These are phyloP conservation scores for Hippocampus mohnikei DNA, from an alignment of 2,113 vertebrate species.

Conservation along the genomic window DNA sequence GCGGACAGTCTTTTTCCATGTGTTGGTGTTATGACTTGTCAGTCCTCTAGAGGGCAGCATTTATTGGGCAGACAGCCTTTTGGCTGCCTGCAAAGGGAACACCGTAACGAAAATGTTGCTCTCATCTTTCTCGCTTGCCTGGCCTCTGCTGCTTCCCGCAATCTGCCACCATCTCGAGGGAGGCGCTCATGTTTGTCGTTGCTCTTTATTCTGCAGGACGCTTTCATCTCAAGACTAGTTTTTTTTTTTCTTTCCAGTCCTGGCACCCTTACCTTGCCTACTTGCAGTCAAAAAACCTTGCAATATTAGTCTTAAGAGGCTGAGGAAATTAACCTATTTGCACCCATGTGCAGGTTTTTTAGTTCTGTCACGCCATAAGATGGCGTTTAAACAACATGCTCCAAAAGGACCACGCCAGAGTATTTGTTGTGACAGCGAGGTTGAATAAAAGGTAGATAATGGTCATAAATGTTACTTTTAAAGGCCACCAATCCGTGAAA, in stretches of 20 bases:
- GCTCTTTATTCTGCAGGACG: background rate
- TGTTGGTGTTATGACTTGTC: background rate
- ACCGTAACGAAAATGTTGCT: background rate
- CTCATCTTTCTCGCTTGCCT: background rate
- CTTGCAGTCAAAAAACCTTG: background rate
- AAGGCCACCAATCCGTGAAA: too few relatives aligned
- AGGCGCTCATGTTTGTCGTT: background rate
- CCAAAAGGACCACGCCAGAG: too few relatives aligned
- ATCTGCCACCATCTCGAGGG: background rate
- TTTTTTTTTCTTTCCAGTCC: too few relatives aligned
- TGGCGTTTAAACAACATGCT: too few relatives aligned
- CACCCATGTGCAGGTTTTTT: too few relatives aligned
- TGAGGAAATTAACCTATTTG: too few relatives aligned
- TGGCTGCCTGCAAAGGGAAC: background rate
- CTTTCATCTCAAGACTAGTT: too few relatives aligned
- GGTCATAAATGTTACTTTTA: too few relatives aligned
- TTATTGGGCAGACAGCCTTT: background rate
- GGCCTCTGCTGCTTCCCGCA: background rate
- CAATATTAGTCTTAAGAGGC: too few relatives aligned
- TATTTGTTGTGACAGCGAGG: too few relatives aligned
- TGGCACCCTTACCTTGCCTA: background rate
- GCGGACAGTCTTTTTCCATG: background rate
- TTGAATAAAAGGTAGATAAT: too few relatives aligned
- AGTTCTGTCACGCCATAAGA: too few relatives aligned
- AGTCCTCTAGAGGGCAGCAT: background rate